Evolutionary conservation across 2,113 vertebrate genomes (phyloP), one percentile per base, ranked within the genome.

Genomic region (Nibea albiflora): DNA sequence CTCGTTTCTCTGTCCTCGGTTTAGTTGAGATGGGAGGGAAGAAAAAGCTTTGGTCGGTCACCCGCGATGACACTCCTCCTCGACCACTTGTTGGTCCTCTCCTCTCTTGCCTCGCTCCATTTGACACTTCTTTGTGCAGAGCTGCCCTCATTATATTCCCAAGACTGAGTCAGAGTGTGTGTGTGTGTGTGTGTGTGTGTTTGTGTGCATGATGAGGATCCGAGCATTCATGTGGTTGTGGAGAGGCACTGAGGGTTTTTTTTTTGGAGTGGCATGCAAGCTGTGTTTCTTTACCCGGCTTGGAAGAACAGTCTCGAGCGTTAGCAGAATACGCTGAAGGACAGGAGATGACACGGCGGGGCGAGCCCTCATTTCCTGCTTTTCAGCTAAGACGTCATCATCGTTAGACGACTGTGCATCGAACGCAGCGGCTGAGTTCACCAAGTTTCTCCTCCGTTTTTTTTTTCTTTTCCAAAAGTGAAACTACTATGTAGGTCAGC

Each of bases 401-500:
- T 39, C 63, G 70, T 49, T 74, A 76, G 17, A 26, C 24, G 70
- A 28, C 53, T 26, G 24, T 26, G 22, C 4, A 74, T 85, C 75
- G 24, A 83, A 58, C 61, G 12, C 8, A 75, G 76, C 50, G 12
- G 44, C 72, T 0, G 83, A 91, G 86, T 94, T 93, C 88, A 83
- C 68, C 24, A 90, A 94, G 90, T 92, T 91, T 81, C n/a, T 63
- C 42, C 53, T n/a, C 42, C 52, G 20, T 65, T 73, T 31, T 31
- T 5, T 71, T 63, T 73, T 31, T 31, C 4, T 71, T 60, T 69
- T 72, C 6, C 35, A 68, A 81, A 90, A 90, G 83, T 89, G 71
- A 73, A 87, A 89, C 87, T 81, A 85, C 68, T 92, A 93, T 94
- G 91, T 94, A 92, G 93, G 93, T 93, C 93, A 94, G 88, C 90